Evolutionary conservation across 2,797 vertebrate genomes (phyloP).

Genomic region (Cynodonichthys magdalenae): DNA sequence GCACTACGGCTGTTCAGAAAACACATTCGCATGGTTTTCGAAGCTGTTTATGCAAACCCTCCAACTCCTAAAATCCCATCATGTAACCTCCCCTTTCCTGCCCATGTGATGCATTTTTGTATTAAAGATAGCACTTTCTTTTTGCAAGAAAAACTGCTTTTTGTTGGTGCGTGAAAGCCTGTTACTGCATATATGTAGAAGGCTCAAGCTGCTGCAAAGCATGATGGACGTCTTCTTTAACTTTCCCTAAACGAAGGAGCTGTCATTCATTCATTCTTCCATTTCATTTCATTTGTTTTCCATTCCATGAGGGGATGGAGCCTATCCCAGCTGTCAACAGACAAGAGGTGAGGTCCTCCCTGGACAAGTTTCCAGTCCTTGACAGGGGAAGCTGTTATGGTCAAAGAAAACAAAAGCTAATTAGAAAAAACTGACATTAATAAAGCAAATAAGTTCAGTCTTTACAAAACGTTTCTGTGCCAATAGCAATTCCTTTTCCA

Average conservation of each 20-base stretch:
- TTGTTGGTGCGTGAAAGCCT: constrained; percentile 54
- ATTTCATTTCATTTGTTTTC: background rate
- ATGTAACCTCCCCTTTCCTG: constrained; percentile 14
- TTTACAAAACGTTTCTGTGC: constrained; percentile 54
- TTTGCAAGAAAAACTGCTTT: constrained; percentile 58
- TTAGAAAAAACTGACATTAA: constrained; percentile 50
- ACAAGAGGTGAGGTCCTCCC: background rate
- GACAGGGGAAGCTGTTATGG: constrained; percentile 61
- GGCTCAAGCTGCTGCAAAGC: constrained; percentile 33
- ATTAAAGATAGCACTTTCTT: constrained; percentile 62
- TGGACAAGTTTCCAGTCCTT: constrained; percentile 21
- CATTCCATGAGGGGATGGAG: background rate
- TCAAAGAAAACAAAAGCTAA: constrained; percentile 45
- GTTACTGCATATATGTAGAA: constrained; percentile 45
- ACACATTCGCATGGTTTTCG: constrained; percentile 11
- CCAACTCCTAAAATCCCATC: constrained; percentile 11
- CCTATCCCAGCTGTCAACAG: background rate
- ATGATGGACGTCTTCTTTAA: constrained; percentile 43
- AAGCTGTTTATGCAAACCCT: constrained; percentile 23
- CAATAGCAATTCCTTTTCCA: constrained; percentile 62
- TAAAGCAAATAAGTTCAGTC: constrained; percentile 62
- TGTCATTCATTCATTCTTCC: constrained; percentile 41
- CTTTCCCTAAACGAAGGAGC: constrained; percentile 47
- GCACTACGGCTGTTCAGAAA: constrained; percentile 12
- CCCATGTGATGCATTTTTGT: constrained; percentile 63